Evolutionary conservation across 2,888 invertebrate genomes (phyloP).

Genomic region (Platycheirus rosarum): DNA sequence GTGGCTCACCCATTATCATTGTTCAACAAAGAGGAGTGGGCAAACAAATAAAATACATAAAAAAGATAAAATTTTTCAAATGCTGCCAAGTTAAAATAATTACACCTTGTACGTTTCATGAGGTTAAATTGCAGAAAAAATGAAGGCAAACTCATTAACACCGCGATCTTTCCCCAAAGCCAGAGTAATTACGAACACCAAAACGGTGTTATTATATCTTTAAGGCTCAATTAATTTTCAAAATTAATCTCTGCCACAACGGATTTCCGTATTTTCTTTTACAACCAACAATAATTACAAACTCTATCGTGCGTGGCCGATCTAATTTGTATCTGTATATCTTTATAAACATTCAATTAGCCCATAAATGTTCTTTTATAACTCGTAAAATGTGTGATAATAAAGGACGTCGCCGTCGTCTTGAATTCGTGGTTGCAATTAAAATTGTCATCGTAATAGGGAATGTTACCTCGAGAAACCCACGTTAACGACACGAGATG

Average conservation of each 20-base stretch:
- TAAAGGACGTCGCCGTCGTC: constrained; percentile 41
- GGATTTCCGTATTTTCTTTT: constrained; percentile 49
- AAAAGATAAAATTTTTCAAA: no score
- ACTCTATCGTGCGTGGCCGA: constrained; percentile 31
- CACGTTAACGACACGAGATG: constrained; percentile 35
- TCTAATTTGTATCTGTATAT: constrained; percentile 21
- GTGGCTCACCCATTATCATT: no score
- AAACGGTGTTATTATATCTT: constrained; percentile 12
- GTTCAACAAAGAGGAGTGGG: no score
- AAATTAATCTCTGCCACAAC: constrained; percentile 29
- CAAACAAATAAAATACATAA: no score
- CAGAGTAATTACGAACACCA: constrained; percentile 7
- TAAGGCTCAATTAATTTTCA: constrained; percentile 10
- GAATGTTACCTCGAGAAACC: constrained; percentile 20
- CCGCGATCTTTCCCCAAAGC: constrained; percentile 1
- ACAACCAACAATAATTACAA: constrained; percentile 35
- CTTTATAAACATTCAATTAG: constrained; percentile 61
- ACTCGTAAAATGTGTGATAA: constrained; percentile 40
- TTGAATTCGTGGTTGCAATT: no score
- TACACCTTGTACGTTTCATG: no score
- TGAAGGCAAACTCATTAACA: constrained; percentile 24
- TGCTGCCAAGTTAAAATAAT: no score
- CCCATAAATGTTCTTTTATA: constrained; percentile 41
- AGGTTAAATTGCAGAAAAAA: no score
- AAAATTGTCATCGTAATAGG: constrained; percentile 52